Percentiles rank a stretch among this genome's conserved stretches.
phyloP scores from a whole-genome alignment of 1,140 invertebrate species.

The Drosophila trapezifrons region DNA sequence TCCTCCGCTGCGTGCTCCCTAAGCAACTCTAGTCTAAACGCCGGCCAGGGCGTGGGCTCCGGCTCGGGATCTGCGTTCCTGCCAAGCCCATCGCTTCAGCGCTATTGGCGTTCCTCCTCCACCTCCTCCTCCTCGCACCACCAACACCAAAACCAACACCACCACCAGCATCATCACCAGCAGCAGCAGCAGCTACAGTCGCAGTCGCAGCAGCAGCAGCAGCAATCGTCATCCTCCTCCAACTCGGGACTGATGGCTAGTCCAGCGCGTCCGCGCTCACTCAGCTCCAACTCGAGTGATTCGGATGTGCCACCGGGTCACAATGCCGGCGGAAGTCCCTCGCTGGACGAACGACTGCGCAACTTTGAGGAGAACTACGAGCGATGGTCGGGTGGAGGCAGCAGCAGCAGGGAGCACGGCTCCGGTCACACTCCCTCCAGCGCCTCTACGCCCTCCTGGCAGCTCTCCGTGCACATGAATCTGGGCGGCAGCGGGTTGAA shows the following conservation, averaged over 20 bases:
- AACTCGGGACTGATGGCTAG: constrained; percentile 78
- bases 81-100: constrained; percentile 68
- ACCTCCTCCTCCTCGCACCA: constrained; percentile 73
- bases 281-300: constrained; percentile 87
- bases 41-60: constrained; percentile 39
- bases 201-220: constrained; percentile 39
- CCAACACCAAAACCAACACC: constrained; percentile 72
- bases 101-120: constrained; percentile 78
- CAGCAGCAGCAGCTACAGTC: constrained; percentile 48
- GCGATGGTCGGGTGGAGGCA: constrained; percentile 92
- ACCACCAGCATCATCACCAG: constrained; percentile 71
- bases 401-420: constrained; percentile 83
- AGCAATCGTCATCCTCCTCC: constrained; percentile 24
- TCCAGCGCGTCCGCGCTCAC: constrained; percentile 87
- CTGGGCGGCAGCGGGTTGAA: constrained; percentile 29
- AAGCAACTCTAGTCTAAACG: constrained; percentile 82
- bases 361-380: constrained; percentile 96
- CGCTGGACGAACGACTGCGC: constrained; percentile 93
- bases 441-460: constrained; percentile 61
- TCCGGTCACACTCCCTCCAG: constrained; percentile 49
- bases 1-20: constrained; percentile 36
- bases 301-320: constrained; percentile 85
- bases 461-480: constrained; percentile 71
- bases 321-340: constrained; percentile 85
- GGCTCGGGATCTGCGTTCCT: constrained; percentile 57